Evolutionary conservation across 2,888 invertebrate genomes (phyloP).

Genomic region (Chrysina gloriosa): DNA sequence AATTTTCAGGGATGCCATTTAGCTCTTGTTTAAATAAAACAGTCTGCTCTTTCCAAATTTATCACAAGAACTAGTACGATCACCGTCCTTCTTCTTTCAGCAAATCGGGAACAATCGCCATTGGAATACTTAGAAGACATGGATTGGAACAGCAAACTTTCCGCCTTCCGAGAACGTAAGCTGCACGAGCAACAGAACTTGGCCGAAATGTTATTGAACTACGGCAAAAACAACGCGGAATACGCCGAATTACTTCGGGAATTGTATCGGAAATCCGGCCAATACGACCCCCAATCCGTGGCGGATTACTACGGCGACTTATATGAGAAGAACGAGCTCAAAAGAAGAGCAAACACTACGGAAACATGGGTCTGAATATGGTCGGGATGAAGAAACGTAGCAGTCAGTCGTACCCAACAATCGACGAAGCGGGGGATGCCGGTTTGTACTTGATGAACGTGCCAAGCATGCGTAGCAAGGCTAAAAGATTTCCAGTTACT

Average conservation of each 20-base stretch:
- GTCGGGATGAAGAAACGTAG: conserved; percentile 58
- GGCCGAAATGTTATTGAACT: conserved; percentile 55
- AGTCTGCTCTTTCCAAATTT: too few species aligned
- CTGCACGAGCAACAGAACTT: conserved; percentile 63
- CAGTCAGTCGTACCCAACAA: conserved; percentile 41
- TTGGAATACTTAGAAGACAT: conserved; percentile 48
- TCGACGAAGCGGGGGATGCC: conserved; percentile 1
- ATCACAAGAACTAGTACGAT: too few species aligned
- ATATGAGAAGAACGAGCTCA: conserved; percentile 39
- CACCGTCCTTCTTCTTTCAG: too few species aligned
- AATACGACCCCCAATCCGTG: conserved; percentile 62
- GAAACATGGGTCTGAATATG: conserved; percentile 58
- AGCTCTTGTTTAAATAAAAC: too few species aligned
- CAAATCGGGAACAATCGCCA: conserved; percentile 53
- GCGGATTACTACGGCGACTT: conserved; percentile 53
- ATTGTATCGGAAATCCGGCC: conserved; percentile 71
- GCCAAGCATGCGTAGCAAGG: conserved; percentile 41
- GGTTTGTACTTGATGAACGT: conserved; percentile 35
- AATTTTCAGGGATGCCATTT: too few species aligned
- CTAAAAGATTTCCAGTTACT: conserved; percentile 74
- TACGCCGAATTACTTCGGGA: conserved; percentile 69
- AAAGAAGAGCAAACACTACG: conserved; percentile 53
- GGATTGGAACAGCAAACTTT: conserved; percentile 59
- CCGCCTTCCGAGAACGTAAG: conserved; percentile 68
- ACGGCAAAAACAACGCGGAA: conserved; percentile 60